A percentile compares a stretch with the other conserved stretches of the same genome.
These are phyloP conservation scores for Dynastes maya DNA, from an alignment of 2,888 invertebrate species.

Conservation along the genomic window DNA sequence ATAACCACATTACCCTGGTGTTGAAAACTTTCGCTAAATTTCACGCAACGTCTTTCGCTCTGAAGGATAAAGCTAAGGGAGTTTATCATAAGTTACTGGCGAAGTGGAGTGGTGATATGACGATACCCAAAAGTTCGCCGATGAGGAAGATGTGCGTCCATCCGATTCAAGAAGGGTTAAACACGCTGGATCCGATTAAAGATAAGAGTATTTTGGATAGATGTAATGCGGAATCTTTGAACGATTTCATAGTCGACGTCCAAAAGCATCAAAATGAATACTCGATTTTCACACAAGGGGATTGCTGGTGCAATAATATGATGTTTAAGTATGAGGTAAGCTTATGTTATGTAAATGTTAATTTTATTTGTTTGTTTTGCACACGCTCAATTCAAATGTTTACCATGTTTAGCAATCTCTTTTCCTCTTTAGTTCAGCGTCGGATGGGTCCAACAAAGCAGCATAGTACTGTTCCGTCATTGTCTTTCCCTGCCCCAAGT, in stretches of 20 bases:
- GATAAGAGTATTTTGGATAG: neutral
- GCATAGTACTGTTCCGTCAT: no score
- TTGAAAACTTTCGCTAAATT: conserved; percentile 50
- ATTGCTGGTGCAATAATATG: conserved; percentile 55
- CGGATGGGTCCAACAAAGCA: no score
- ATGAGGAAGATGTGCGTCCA: conserved; percentile 6
- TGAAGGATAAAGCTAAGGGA: conserved; percentile 49
- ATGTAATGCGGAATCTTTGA: conserved; percentile 2
- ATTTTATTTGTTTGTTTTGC: neutral
- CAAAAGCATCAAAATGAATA: neutral
- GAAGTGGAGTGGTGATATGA: neutral
- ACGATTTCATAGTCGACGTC: neutral
- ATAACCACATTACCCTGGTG: conserved; percentile 45
- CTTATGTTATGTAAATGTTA: neutral
- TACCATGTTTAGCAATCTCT: no score
- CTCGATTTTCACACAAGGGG: conserved; percentile 49
- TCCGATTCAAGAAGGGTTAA: neutral
- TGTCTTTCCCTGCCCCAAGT: no score
- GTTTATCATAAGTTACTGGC: conserved; percentile 46
- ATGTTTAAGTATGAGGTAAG: conserved; percentile 52
- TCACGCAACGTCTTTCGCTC: conserved; percentile 50
- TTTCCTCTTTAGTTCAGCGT: no score
- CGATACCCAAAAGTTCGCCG: neutral
- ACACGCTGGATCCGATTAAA: conserved; percentile 7
- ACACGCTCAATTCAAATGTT: no score